phyloP scores from a whole-genome alignment of 1,140 invertebrate species.

The Spodoptera litura region DNA sequence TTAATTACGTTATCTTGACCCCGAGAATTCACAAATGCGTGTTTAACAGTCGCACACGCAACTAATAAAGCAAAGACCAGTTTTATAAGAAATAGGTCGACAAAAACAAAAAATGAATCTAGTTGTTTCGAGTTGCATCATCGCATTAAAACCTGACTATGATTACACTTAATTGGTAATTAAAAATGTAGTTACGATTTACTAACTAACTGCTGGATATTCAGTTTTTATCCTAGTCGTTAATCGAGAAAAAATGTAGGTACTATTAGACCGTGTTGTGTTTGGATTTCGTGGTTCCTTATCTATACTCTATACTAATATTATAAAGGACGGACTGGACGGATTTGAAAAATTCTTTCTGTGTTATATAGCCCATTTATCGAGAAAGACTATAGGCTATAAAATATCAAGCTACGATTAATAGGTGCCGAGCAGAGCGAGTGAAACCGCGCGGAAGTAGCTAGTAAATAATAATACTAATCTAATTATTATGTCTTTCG shows the following conservation, averaged over 20 bases:
- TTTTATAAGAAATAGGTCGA: not conserved
- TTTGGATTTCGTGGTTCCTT: not conserved
- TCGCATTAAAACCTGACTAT: not conserved
- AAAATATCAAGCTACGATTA: too few relatives aligned
- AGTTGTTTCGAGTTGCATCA: slow-evolving; percentile 5
- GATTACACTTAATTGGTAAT: slow-evolving; percentile 10
- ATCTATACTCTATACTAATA: not conserved
- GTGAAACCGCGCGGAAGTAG: too few relatives aligned
- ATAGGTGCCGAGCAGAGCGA: too few relatives aligned
- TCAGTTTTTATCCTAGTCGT: slow-evolving; percentile 18
- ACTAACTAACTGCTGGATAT: not conserved
- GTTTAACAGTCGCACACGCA: too few relatives aligned
- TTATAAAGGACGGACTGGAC: slow-evolving; percentile 6
- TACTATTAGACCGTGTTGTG: not conserved
- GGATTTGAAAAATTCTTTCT: slow-evolving; percentile 10
- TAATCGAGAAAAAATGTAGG: not conserved
- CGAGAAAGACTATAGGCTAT: too few relatives aligned
- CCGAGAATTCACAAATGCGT: too few relatives aligned
- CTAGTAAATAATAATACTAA: too few relatives aligned
- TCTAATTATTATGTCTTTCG: too few relatives aligned
- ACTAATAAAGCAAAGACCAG: not conserved
- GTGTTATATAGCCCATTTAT: too few relatives aligned
- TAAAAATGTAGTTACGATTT: slow-evolving; percentile 2
- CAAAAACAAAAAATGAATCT: not conserved
- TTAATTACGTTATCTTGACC: too few relatives aligned